Conservation (phyloP, 2,113 vertebrate species). For the Paedocypris sp. region DNA sequence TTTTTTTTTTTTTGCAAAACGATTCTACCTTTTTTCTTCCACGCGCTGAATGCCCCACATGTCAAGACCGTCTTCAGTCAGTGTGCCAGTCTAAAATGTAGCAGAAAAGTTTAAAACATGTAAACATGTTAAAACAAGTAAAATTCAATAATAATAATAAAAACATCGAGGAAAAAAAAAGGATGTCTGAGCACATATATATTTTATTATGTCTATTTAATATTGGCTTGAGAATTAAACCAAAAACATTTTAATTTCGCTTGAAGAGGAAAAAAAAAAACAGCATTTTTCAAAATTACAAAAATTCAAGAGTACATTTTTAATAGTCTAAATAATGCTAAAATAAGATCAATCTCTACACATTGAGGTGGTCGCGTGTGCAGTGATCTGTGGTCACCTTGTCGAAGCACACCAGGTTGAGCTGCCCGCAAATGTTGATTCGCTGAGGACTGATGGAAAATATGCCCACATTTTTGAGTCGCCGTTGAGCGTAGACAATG, state of each 20-base stretch:
- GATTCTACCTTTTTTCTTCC: slow-evolving; percentile 68
- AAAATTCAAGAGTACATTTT: no score
- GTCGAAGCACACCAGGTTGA: slow-evolving; percentile 95
- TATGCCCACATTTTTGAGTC: slow-evolving; percentile 80
- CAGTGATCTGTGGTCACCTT: slow-evolving; percentile 73
- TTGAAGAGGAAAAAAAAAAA: no score
- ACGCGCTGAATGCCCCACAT: slow-evolving; percentile 88
- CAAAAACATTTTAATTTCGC: no score
- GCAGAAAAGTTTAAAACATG: neutral
- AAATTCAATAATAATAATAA: neutral
- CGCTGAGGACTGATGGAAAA: slow-evolving; percentile 97
- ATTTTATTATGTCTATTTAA: no score
- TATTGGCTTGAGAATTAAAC: no score
- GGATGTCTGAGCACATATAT: no score
- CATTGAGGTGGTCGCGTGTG: no score
- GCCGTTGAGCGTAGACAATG: slow-evolving; percentile 89
- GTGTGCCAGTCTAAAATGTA: slow-evolving; percentile 79
- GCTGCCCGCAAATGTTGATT: slow-evolving; percentile 95
- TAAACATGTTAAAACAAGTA: neutral
- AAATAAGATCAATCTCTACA: neutral
- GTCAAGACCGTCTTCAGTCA: slow-evolving; percentile 94
- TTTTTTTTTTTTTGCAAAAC: neutral
- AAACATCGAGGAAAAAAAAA: no score
- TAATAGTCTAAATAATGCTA: neutral
- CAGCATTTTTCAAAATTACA: no score